Evolutionary conservation across 2,113 vertebrate genomes (phyloP), one percentile per base, ranked within the genome.

Genomic region (Pygathrix nemaeus): DNA sequence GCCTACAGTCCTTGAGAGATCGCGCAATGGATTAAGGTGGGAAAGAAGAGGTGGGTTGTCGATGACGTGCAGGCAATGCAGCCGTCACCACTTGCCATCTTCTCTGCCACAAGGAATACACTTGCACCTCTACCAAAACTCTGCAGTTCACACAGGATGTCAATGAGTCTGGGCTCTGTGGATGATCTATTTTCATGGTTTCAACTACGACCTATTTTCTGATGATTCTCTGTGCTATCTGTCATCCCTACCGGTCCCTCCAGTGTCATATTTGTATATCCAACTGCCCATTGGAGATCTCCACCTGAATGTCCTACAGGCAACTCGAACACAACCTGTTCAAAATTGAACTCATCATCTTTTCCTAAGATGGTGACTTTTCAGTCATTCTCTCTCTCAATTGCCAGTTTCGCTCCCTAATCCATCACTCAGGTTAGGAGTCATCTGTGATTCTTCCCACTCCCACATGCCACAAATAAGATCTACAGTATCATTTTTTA

Each of bases 271-370:
- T 64, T 84, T 68, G 21, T 40, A 21, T 5, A 66, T 59, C 21
- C 83, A 87, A 75, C 81, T 83, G 72, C 45, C 66, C 55, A 30
- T 9, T 43, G 70, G 64, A 84, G 52, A 61, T 59, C 66, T 35
- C 90, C 95, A 95, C 83, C 61, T 87, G 78, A 35, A 93, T 96
- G 86, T 96, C 92, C 95, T 91, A 52, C 72, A 91, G 78, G 85
- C 94, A 97, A 81, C 75, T 78, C 73, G 32, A 73, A 43, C 8
- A 73, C 30, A 93, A 73, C 94, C 82, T 95, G 94, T 96, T 96
- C 87, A 79, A 86, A 87, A 32, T 1, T 12, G 89, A 91, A 91
- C 88, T 80, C 14, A 50, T 93, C 79, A 55, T 95, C 90, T 61
- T 82, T 85, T 55, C 79, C 79, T 89, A 79, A 89, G 64, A 72